Evolutionary conservation across 2,113 vertebrate species (phyloP).

Genomic region (Erythrocercus mccallii): DNA sequence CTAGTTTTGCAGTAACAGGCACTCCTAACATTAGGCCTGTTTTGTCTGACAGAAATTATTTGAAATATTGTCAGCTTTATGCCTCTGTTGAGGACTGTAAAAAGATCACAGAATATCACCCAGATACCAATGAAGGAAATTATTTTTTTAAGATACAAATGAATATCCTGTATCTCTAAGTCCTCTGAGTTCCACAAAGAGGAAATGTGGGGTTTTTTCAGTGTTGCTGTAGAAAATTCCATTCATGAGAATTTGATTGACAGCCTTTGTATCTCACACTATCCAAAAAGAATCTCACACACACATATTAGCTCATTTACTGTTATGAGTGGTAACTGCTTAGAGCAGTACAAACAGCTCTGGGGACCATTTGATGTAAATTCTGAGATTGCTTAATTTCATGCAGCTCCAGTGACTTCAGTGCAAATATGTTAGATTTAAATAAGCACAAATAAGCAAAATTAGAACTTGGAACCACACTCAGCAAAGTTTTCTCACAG

Average conservation of each 20-base stretch:
- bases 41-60: not conserved
- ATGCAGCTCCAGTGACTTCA: not conserved
- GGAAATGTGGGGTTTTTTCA: not conserved
- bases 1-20: not conserved
- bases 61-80: not conserved
- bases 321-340: constrained; percentile 25
- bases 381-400: not conserved
- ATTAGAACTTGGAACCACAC: not conserved
- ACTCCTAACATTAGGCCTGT: not conserved
- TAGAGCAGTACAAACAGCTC: constrained; percentile 6
- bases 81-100: not conserved
- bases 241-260: not conserved
- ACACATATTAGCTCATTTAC: constrained; percentile 26
- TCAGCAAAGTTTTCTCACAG: not conserved
- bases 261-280: not conserved
- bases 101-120: not conserved
- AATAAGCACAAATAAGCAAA: not conserved
- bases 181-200: not conserved
- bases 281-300: not conserved
- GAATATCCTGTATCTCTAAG: not conserved
- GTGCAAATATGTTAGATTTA: not conserved
- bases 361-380: constrained; percentile 13
- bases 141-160: not conserved
- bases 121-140: not conserved
- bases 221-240: not conserved